Base-by-base conservation (phyloP, 2,888 invertebrate genomes). In the Melanargia galathea region DNA sequence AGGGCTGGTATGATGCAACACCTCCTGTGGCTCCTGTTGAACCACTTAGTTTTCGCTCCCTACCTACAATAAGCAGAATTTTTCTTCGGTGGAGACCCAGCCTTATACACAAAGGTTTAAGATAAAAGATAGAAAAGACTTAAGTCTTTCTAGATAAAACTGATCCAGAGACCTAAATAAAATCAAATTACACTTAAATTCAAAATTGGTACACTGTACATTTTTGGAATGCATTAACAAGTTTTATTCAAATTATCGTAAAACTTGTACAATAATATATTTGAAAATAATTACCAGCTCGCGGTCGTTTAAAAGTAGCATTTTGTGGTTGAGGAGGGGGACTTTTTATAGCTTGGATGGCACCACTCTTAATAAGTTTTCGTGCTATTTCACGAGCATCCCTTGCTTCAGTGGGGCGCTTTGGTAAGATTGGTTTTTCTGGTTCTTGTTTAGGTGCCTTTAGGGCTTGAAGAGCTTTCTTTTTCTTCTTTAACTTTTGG, bases 381-480 rank as follows among this genome's bases (percentile, higher is more conserved):
- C 98, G 96, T 0, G 98, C 98, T 26, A 98, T 96, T 92, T 98
- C 98, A 51, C 97, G 94, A 2, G 98, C 98, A 92, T 98, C 98
- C 63, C 97, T 93, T 0, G 97, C 97, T 87, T 97, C 97, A 5
- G 97, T 95, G 0, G 96, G 96, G 22, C 97, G 93, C 82, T 98
- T 98, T 0, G 96, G 94, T 20, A 94, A 92, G 61, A 96, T 93
- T 1, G 96, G 95, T 72, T 97, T 96, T 78, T 97, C 97, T 0
- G 96, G 95, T 80, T 98, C 98, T 68, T 96, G 96, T 84, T 97
- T 97, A 0, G 98, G 97, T 0, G 97, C 94, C 84, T 92, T 92
- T 22, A 92, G 71, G 1, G 91, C 92, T 75, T 90, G 89, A 38
- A 92, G 76, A 16, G 89, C 91, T 71, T 92, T 92, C 83, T 96